phyloP scores from a whole-genome alignment of 2,888 invertebrate species.

The Nomada ruficornis region DNA sequence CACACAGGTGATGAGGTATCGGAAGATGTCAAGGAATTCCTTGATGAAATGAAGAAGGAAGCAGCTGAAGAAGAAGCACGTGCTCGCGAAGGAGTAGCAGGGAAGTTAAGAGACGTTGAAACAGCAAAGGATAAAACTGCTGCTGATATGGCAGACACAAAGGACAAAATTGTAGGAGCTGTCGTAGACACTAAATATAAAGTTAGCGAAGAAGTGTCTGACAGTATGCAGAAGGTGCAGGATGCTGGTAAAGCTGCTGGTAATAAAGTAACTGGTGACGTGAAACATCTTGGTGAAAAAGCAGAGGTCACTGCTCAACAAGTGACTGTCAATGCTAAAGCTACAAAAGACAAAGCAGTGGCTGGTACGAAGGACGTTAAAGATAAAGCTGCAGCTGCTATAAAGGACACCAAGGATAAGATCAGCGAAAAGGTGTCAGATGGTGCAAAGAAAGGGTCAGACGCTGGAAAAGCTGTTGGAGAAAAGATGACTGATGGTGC shows the following conservation, averaged over 20 bases:
- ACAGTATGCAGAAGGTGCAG: neutral
- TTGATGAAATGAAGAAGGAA: slow-evolving; percentile 84
- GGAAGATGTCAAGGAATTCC: slow-evolving; percentile 82
- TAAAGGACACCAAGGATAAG: slow-evolving; percentile 58
- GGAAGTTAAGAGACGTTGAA: slow-evolving; percentile 49
- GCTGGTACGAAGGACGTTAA: slow-evolving; percentile 53
- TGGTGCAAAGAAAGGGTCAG: neutral
- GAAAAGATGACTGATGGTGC: slow-evolving; percentile 38
- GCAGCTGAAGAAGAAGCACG: slow-evolving; percentile 66
- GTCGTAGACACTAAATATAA: slow-evolving; percentile 56
- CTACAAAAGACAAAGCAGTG: slow-evolving; percentile 24
- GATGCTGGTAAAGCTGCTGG: slow-evolving; percentile 84
- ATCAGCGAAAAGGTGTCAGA: slow-evolving; percentile 26
- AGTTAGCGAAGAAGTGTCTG: slow-evolving; percentile 56
- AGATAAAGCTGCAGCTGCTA: slow-evolving; percentile 42
- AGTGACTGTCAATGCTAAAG: slow-evolving; percentile 37
- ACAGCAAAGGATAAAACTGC: slow-evolving; percentile 21
- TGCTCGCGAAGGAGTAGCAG: slow-evolving; percentile 82
- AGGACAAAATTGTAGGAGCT: slow-evolving; percentile 44
- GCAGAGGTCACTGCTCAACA: neutral
- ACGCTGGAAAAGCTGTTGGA: slow-evolving; percentile 10
- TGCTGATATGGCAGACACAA: slow-evolving; percentile 41
- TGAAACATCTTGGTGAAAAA: slow-evolving; percentile 55
- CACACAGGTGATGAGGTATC: slow-evolving; percentile 67
- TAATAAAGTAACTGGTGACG: slow-evolving; percentile 73